Conservation (phyloP, 2,797 vertebrate genomes). For the Danionella dracula region DNA sequence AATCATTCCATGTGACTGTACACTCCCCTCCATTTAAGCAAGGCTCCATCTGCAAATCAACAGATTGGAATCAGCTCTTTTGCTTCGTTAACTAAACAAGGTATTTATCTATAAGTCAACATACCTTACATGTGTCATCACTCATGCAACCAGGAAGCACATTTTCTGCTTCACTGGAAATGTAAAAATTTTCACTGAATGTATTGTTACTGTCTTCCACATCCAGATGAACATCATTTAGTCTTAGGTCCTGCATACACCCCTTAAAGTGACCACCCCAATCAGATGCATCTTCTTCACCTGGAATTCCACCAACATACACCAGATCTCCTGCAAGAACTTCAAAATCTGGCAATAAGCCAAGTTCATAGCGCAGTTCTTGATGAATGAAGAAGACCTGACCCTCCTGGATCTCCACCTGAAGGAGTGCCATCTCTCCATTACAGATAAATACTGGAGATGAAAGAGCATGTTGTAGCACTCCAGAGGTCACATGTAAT, state of each 20-base stretch:
- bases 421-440: conserved; percentile 72
- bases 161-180: conserved; percentile 57
- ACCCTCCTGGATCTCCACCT: conserved; percentile 64
- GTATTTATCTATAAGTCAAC: not conserved
- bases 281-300: conserved; percentile 33
- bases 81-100: too few species aligned
- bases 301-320: conserved; percentile 73
- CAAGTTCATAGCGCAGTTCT: conserved; percentile 60
- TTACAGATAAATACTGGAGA: conserved; percentile 67
- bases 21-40: conserved; percentile 84
- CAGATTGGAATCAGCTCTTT: not conserved
- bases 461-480: conserved; percentile 37
- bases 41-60: conserved; percentile 59
- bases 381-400: conserved; percentile 57
- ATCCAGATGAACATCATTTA: conserved; percentile 69
- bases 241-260: conserved; percentile 84
- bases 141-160: conserved; percentile 77
- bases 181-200: conserved; percentile 43
- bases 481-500: conserved; percentile 56
- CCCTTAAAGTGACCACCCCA: conserved; percentile 89
- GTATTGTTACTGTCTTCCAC: conserved; percentile 47
- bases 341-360: conserved; percentile 51
- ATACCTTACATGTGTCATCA: conserved; percentile 80
- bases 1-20: conserved; percentile 88
- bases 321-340: conserved; percentile 59